A percentile compares a stretch with the other conserved stretches of the same genome.
Conservation (phyloP, 2,888 invertebrate species). For the Agriotes lineatus region DNA sequence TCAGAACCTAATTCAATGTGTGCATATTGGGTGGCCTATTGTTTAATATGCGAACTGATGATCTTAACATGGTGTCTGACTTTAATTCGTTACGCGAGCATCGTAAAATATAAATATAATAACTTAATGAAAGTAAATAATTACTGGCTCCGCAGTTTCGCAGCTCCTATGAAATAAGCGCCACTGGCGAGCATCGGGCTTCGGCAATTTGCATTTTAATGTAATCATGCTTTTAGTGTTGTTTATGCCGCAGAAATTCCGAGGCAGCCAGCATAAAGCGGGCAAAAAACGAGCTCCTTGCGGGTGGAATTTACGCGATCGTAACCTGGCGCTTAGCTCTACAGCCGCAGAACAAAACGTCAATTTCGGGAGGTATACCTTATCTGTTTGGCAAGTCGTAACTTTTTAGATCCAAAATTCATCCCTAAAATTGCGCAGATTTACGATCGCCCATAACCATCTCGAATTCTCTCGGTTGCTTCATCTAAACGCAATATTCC, state of each 20-base stretch:
- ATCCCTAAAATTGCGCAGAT: conserved; percentile 38
- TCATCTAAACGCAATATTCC: conserved; percentile 41
- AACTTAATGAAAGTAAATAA: too few species aligned
- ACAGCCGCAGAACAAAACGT: conserved; percentile 13
- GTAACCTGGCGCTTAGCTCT: conserved; percentile 1
- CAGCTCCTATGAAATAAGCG: too few species aligned
- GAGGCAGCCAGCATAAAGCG: not conserved
- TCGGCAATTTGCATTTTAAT: conserved; percentile 20
- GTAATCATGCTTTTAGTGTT: conserved; percentile 18
- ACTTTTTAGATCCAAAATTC: conserved; percentile 41
- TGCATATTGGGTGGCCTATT: too few species aligned
- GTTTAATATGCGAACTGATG: too few species aligned
- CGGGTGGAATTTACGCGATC: not conserved
- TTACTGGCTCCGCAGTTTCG: too few species aligned
- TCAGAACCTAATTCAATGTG: too few species aligned
- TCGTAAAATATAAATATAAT: too few species aligned
- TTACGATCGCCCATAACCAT: conserved; percentile 39
- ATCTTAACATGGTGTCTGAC: too few species aligned
- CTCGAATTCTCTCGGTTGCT: conserved; percentile 39
- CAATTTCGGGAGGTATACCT: conserved; percentile 6
- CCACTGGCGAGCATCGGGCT: not conserved
- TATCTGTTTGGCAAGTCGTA: conserved; percentile 36
- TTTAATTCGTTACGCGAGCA: too few species aligned
- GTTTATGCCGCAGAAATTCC: not conserved
- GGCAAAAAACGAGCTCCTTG: not conserved